Percentiles rank a stretch among this genome's conserved stretches.
phyloP scores from a whole-genome alignment of 2,113 vertebrate species.

The Xiphophorus hellerii region DNA sequence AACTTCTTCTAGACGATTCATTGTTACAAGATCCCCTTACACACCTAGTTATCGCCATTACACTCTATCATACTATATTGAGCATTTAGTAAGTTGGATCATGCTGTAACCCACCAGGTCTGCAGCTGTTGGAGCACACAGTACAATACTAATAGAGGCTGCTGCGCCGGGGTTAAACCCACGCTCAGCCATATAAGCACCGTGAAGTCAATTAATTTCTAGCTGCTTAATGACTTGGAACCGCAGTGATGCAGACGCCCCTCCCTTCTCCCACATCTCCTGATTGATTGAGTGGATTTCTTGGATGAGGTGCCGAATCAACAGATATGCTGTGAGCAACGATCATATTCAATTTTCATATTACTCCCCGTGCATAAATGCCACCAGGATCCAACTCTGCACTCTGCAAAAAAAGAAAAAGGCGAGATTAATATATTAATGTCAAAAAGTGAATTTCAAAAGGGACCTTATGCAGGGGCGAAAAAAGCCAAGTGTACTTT shows the following conservation, averaged over 20 bases:
- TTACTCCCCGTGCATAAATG: conserved; percentile 44
- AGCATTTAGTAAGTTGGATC: conserved; percentile 60
- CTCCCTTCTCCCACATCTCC: conserved; percentile 62
- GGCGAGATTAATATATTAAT: conserved; percentile 38
- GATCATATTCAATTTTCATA: conserved; percentile 64
- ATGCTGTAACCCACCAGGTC: conserved; percentile 41
- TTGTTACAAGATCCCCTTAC: not conserved
- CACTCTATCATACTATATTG: conserved; percentile 43
- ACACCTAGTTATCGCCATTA: not conserved
- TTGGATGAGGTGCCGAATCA: conserved; percentile 67
- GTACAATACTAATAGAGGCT: conserved; percentile 70
- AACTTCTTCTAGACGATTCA: not conserved
- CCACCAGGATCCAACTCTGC: conserved; percentile 44
- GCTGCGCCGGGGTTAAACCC: conserved; percentile 70
- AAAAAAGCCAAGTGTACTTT: conserved; percentile 19
- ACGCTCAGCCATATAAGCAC: conserved; percentile 74
- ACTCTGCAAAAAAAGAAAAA: conserved; percentile 14
- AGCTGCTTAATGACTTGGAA: conserved; percentile 82
- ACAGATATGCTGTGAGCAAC: conserved; percentile 53
- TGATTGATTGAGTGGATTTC: conserved; percentile 75
- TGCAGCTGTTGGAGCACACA: conserved; percentile 49
- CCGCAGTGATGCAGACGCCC: conserved; percentile 65
- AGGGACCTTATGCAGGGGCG: conserved; percentile 4
- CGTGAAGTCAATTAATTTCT: conserved; percentile 82
- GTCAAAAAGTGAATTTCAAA: conserved; percentile 46